Evolutionary conservation across 1,140 invertebrate species (phyloP), one percentile per base, ranked within the genome.

Genomic region (Mylabris phalerata): DNA sequence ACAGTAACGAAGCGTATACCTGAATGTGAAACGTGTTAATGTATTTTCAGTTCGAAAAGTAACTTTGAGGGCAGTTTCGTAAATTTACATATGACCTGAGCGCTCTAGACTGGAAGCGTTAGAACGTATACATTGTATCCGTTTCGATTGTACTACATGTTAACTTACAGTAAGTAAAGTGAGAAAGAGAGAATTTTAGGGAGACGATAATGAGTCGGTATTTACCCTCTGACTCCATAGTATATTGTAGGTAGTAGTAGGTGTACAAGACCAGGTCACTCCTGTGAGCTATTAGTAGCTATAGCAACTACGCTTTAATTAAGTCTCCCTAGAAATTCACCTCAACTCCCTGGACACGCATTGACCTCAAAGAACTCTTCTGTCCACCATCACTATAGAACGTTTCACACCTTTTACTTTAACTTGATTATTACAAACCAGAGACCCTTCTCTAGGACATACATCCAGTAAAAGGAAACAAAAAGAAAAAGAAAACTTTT

Each of bases 231-330:
- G 61, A 57, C 58, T 56, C 57, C 48, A 50, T 50, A 45, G 44
- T 52, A 48, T 41, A 9, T 32, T 59, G 48, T 59, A 59, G 57
- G 57, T 59, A 44, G 7, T 40, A 51, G 57, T 55, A 64, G 62
- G 60, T 64, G 65, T 60, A 48, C 32, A 55, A 48, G 59, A 57
- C 41, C 62, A 66, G 62, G 64, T 68, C 62, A 60, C 55, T 58
- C 55, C 45, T 49, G 50, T 56, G 49, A 57, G 59, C 67, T 67
- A 68, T 68, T 68, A 68, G 67, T 68, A 67, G 54, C 67, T 68
- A 67, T 68, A 64, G 67, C 67, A 65, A 68, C 67, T 59, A 56
- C 63, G 63, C 63, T 67, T 65, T 68, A 68, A 68, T 68, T 68
- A 67, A 68, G 67, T 65, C 60, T 58, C 58, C 52, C 57, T 46